Percentiles rank a stretch among this genome's conserved stretches.
Conservation (phyloP, 2,797 vertebrate genomes). For the Odontamblyopus lacepedii region DNA sequence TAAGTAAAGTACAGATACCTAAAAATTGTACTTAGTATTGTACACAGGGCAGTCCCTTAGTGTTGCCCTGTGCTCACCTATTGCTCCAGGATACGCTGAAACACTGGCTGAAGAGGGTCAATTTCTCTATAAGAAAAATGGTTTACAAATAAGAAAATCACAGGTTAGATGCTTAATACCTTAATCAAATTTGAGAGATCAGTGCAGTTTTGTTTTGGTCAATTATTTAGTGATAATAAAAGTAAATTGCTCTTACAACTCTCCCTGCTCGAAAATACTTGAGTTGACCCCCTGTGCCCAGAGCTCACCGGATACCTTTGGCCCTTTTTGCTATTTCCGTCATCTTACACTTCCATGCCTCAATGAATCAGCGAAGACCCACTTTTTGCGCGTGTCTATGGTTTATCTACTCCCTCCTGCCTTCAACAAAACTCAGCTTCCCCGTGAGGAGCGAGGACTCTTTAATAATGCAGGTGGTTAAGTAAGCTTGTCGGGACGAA, state of each 20-base stretch:
- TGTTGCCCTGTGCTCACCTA: too few species aligned
- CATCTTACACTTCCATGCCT: background rate
- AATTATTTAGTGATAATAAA: background rate
- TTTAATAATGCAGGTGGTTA: conserved; percentile 78
- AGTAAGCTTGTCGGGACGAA: conserved; percentile 70
- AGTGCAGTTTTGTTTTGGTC: background rate
- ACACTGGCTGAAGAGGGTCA: too few species aligned
- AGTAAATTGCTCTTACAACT: conserved; percentile 2
- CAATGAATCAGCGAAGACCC: background rate
- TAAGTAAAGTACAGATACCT: too few species aligned
- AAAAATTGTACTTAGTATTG: too few species aligned
- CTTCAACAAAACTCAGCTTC: conserved; percentile 48
- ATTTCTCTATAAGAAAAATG: too few species aligned
- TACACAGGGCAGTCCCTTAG: too few species aligned
- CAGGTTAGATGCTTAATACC: too few species aligned
- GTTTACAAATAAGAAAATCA: too few species aligned
- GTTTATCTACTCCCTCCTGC: conserved; percentile 22
- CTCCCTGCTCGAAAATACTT: background rate
- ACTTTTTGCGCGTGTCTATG: conserved; percentile 17
- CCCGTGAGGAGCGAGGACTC: conserved; percentile 57
- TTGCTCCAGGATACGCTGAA: too few species aligned
- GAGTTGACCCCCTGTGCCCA: conserved; percentile 32
- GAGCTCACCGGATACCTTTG: conserved; percentile 15
- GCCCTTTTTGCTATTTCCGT: conserved; percentile 3
- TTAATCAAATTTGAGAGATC: background rate